phyloP scores from a whole-genome alignment of 2,888 invertebrate genomes.

The Serripes groenlandicus region DNA sequence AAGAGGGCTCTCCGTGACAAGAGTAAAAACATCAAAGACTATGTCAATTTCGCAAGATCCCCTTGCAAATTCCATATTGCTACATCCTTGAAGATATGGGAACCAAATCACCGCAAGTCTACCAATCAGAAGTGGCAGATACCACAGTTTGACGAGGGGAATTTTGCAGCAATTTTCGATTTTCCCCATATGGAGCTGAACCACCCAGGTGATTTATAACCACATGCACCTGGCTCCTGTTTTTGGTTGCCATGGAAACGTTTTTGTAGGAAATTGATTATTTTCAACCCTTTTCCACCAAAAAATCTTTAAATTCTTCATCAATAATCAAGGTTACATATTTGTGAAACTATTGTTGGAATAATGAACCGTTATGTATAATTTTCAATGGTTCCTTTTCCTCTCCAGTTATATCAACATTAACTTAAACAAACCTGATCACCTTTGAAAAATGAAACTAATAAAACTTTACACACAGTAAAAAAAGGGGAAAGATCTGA shows the following conservation, averaged over 20 bases:
- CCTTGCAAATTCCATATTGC: neutral
- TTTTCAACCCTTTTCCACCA: constrained; percentile 12
- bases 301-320: no score
- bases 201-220: constrained; percentile 54
- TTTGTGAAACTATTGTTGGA: no score
- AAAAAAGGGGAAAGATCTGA: no score
- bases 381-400: no score
- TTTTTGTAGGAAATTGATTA: constrained; percentile 61
- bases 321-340: no score
- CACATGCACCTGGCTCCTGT: constrained; percentile 53
- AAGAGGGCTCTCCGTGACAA: neutral
- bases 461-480: no score
- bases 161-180: neutral
- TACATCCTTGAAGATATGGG: neutral
- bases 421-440: no score
- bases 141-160: neutral
- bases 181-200: constrained; percentile 36
- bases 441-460: no score
- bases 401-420: no score
- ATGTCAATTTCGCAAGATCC: neutral
- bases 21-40: neutral
- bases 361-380: no score
- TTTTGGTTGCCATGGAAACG: constrained; percentile 58
- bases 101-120: neutral
- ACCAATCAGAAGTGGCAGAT: neutral